Base-by-base conservation (phyloP, 64 coral and sea anemone genomes). In the Stichodactyla mertensii region DNA sequence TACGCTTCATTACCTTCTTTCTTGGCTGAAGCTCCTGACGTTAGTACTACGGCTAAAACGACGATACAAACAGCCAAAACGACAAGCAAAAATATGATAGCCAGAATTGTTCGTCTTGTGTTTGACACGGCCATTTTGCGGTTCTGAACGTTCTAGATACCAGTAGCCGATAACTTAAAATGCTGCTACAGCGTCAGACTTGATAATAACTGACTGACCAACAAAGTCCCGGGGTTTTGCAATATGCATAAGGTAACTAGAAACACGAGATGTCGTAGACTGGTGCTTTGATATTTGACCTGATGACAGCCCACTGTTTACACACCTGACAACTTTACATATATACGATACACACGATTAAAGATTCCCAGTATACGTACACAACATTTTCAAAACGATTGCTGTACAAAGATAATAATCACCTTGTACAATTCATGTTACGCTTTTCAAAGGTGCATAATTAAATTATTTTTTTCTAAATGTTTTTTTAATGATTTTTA, bases 41-140 rank as follows among this genome's bases (percentile, higher is more conserved):
- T 81, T 13, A 81, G 53, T 53, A 81, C 10, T 15, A 81, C 78
- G n/a, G 78, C 52, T 20, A 81, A 11, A 19, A 81, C 51, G 2
- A 81, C 78, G 2, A 81, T 20, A 55, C 78, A 81, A 4, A 81
- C 78, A 18, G 78, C 51, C 16, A 81, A 53, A 81, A 81, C 78
- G n/a, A 81, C 78, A 11, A 81, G 51, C 36, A 81, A 20, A 55
- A 81, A 81, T 15, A 81, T 53, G 15, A 81, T 55, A 7, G 78
- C 78, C 5, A 55, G 26, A 53, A 55, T 28, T 5, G 78, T 81
- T 55, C 53, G 78, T 81, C 78, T 81, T 16, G 24, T 31, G 24
- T 74, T 74, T 7, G 69, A 31, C 69, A 74, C 69, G 12, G 69
- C 69, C 69, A 74, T 74, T 12, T 69, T 69, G 64, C 8, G 64